phyloP scores from a whole-genome alignment of 92 coral and sea anemone species.

The Meandrina meandrites region DNA sequence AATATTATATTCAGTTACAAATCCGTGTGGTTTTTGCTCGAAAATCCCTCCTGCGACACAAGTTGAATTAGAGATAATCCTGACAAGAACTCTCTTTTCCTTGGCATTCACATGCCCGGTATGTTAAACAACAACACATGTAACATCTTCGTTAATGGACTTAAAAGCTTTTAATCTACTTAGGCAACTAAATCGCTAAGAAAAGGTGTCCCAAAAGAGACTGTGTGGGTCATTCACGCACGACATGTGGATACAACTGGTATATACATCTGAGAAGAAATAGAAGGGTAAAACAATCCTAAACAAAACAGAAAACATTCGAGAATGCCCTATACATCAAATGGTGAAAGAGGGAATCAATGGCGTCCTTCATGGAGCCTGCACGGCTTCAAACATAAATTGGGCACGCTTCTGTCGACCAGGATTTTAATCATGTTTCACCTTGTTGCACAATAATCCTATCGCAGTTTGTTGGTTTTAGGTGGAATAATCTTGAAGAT shows the following conservation, averaged over 20 bases:
- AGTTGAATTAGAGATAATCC: constrained; percentile 30
- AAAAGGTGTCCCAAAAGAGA: neutral
- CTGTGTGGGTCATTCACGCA: neutral
- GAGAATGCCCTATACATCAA: neutral
- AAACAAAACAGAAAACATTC: neutral
- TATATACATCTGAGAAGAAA: neutral
- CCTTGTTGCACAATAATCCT: neutral
- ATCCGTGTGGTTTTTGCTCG: neutral
- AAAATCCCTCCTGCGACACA: constrained; percentile 18
- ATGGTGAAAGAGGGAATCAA: neutral
- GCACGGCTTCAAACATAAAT: neutral
- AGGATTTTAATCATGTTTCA: neutral
- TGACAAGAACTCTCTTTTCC: constrained; percentile 12
- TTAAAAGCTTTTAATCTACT: constrained; percentile 20
- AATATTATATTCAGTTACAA: constrained; percentile 7
- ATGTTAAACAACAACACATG: constrained; percentile 11
- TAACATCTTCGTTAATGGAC: neutral
- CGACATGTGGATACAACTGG: neutral
- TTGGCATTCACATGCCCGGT: neutral
- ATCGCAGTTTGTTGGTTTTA: neutral
- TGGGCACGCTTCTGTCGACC: neutral
- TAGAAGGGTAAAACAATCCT: neutral
- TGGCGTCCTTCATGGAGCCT: neutral
- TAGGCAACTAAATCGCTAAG: neutral
- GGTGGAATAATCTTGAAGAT: neutral